Base-by-base conservation (phyloP, 2,888 invertebrate species). In the Polydrusus cervinus region DNA sequence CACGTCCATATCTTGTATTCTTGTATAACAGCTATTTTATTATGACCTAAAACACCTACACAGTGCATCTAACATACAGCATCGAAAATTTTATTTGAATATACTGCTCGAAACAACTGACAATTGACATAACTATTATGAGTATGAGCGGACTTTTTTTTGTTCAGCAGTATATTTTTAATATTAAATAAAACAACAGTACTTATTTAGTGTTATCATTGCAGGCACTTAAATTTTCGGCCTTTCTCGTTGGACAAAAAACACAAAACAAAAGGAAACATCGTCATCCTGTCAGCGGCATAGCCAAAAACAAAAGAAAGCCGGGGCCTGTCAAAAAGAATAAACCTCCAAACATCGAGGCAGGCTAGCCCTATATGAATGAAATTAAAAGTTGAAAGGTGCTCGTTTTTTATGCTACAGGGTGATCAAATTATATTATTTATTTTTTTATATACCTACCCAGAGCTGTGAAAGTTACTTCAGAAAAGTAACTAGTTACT, bases 291-390 rank as follows among this genome's bases (percentile, higher is more conserved):
- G 45, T 38, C 34, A 51, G 34, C 65, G 51, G 34, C 38, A 34
- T 34, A 65, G 49, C 18, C 16, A 60, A 60, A 60, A 65, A 65
- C 65, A 65, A 65, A 65, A 51, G 65, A 51, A 51, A 16, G 38
- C 30, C 43, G 49, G 65, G 49, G 49, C 49, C 49, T 51, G 49
- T 65, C 65, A 49, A 11, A 38, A n/a, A 18, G 57, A 38, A 13
- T 60, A 60, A 60, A 57, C 57, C 16, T 34, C 7, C 57, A 25
- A 64, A 51, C 34, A 49, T 14, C 65, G 38, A 51, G 49, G 65
- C 65, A 51, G 65, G 43, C 34, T 16, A 45, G 16, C 65, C 34
- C 45, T 49, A 47, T 30, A 30, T 65, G 65, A 65, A 65, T 65
- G 51, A 65, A 51, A 65, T 34, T n/a, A 34, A 55, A 55, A n/a